A percentile compares a stretch with the other conserved stretches of the same genome.
Evolutionary conservation across 2,113 vertebrate genomes (phyloP).

Genomic region (Pampusana beccarii): DNA sequence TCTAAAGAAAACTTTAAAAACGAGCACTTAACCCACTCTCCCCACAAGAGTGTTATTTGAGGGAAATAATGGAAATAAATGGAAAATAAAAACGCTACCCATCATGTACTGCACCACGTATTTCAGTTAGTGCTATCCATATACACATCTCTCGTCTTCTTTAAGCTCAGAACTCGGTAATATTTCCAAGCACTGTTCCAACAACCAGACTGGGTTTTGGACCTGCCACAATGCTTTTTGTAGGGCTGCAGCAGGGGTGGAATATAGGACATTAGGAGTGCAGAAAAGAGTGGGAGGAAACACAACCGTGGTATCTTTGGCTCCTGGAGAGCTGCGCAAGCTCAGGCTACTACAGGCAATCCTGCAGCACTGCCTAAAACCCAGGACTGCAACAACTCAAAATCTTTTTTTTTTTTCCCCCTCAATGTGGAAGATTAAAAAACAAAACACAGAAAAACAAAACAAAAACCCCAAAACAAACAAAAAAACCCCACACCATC

Average conservation of each 20-base stretch:
- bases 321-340: neutral
- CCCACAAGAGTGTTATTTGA: neutral
- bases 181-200: neutral
- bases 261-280: neutral
- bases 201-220: neutral
- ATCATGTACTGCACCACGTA: neutral
- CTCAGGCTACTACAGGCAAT: neutral
- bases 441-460: neutral
- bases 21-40: neutral
- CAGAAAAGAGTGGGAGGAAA: fast-evolving
- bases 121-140: neutral
- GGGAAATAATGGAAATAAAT: constrained; percentile 31
- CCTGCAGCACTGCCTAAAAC: neutral
- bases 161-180: neutral
- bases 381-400: neutral
- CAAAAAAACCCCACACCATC: no score
- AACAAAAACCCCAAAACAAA: no score
- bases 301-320: neutral
- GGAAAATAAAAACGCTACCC: neutral
- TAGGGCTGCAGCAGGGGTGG: neutral
- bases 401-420: neutral
- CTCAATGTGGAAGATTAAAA: neutral
- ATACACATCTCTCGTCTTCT: neutral
- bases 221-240: neutral
- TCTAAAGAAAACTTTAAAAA: constrained; percentile 21